A percentile compares a stretch with the other conserved stretches of the same genome.
Evolutionary conservation across 1,140 invertebrate genomes (phyloP).

Genomic region (Brachionus koreanus): DNA sequence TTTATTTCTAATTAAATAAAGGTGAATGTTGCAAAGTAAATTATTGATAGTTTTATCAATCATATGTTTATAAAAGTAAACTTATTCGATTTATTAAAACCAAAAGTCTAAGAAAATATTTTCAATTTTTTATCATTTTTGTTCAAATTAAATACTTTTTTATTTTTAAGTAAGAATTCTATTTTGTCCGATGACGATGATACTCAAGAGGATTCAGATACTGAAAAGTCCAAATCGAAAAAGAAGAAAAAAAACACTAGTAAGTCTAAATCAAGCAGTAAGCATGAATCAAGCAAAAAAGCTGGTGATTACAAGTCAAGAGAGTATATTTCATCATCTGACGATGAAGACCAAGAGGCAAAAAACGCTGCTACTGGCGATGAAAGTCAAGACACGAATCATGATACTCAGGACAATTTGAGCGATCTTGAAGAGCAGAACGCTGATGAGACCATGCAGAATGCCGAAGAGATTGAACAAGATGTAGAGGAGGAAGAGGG

Average conservation of each 20-base stretch:
- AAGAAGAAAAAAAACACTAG: constrained; percentile 47
- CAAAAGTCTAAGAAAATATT: not conserved
- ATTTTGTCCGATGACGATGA: not conserved
- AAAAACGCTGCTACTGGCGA: constrained; percentile 48
- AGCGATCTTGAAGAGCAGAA: constrained; percentile 48
- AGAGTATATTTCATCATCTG: constrained; percentile 40
- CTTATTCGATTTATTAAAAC: not conserved
- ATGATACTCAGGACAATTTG: constrained; percentile 48
- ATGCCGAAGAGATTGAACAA: constrained; percentile 45
- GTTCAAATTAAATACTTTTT: not conserved
- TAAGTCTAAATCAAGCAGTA: constrained; percentile 46
- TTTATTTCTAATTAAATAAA: no score
- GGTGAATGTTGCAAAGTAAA: no score
- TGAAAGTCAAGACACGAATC: constrained; percentile 36
- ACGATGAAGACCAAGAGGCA: constrained; percentile 50
- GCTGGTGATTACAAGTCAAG: constrained; percentile 14
- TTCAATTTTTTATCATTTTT: not conserved
- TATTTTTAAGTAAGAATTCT: constrained; percentile 15
- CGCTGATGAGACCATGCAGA: constrained; percentile 45
- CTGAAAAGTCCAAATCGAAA: constrained; percentile 57
- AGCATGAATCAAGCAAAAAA: constrained; percentile 47
- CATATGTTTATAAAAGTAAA: no score
- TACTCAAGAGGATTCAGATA: not conserved
- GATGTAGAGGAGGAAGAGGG: not conserved
- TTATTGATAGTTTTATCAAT: no score